Evolutionary conservation across 2,888 invertebrate genomes (phyloP), one percentile per base, ranked within the genome.

Genomic region (Aspidiotus rigidus): DNA sequence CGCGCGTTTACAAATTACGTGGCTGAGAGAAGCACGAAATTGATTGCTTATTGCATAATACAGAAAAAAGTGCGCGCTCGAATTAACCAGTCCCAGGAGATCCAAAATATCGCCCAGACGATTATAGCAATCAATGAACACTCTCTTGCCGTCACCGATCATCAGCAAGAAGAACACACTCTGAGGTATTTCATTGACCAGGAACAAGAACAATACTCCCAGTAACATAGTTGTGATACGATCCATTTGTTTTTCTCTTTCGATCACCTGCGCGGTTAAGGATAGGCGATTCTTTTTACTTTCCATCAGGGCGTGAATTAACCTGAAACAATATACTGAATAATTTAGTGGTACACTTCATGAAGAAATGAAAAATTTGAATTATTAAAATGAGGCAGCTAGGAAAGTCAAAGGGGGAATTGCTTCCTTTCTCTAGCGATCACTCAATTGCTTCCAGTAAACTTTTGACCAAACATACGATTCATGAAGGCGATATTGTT

Each of bases 21-120:
- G 28, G 28, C 85, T 84, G 77, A 90, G 90, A 1, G 89, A 89
- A 72, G 82, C 83, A 10, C 95, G 84, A 79, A 95, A 95, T 80
- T 94, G 94, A 44, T 89, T 83, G 74, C 92, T 93, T 95, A 95
- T 95, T 73, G 90, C 86, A 80, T 93, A 95, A 81, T 95, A 96
- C 69, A 96, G 83, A 73, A 94, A 90, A 80, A 96, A 95, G 80
- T 95, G 95, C 74, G 94, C 90, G 53, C 93, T 90, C 40, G 93
- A 92, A 77, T 95, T 95, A 74, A 92, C 86, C 73, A 96, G 82
- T n/a, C 95, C 94, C 79, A 93, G 83, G 71, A 93, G 84, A 78
- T 95, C 94, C 86, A 93, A 88, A 72, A 93, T 81, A 77, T 95
- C 94, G 74, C 90, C 90, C 76, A 90, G 83, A 72, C 86, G 85